Base-by-base conservation (phyloP, 1,140 invertebrate genomes). In the Trichomalopsis sarcophagae region DNA sequence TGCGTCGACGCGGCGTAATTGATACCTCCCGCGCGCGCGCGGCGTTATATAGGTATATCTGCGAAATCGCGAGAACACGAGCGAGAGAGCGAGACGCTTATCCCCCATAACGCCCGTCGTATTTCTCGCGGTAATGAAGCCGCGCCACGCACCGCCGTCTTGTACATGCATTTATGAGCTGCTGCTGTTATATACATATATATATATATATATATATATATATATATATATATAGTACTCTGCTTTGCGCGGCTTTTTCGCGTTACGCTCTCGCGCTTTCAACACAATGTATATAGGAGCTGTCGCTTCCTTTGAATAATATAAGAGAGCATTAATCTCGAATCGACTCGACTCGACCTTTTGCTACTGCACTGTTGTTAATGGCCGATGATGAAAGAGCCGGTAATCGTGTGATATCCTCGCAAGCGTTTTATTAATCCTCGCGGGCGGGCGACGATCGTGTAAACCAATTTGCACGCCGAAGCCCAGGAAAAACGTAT, bases 391-490 rank as follows among this genome's bases (percentile, higher is more conserved):
- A 82, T 82, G 47, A 74, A 82, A 75, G 71, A 74, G 40, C 6
- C 10, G 6, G 10, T 76, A 82, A 82, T 82, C 80, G 80, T 74
- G 55, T 82, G 62, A 82, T 82, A 47, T 17, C 62, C 62, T 62
- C 33, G 33, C 23, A 47, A n/a, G 27, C 36, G 13, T 2, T 11
- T 77, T 84, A 84, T 84, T 84, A 84, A 84, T 84, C 76, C 47
- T 73, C 2, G 82, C 21, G 33, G 23, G 14, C 33, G 27, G 2
- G 79, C 33, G 3, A 55, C 13, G 4, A 55, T n/a, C 85, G 62
- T 79, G 75, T 86, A 74, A 83, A 79, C 81, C 76, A 83, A 86
- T 82, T 86, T 82, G 74, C 85, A 66, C 85, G 62, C 81, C 23
- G 75, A 79, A 84, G 82, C 82, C 83, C 69, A 33, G 10, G 78